Evolutionary conservation across 2,888 invertebrate species (phyloP).

Genomic region (Petrophora chlorosata): DNA sequence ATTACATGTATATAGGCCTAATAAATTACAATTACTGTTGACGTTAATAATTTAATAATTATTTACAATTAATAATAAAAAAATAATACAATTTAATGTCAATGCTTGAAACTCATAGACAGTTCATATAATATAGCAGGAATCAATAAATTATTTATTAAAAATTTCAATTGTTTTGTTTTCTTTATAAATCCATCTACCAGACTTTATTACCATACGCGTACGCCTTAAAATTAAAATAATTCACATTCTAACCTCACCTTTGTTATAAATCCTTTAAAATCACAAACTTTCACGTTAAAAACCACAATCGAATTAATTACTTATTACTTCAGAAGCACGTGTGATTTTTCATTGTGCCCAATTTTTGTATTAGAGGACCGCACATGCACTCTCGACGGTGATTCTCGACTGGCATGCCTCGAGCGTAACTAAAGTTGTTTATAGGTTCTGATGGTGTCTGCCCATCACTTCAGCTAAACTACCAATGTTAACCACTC

Average conservation of each 20-base stretch:
- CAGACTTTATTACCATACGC: too few relatives aligned
- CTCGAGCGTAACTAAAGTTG: slow-evolving; percentile 32
- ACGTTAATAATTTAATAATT: too few relatives aligned
- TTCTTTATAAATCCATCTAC: too few relatives aligned
- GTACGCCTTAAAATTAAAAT: not conserved
- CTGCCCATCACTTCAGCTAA: slow-evolving; percentile 26
- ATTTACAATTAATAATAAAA: too few relatives aligned
- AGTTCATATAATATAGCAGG: too few relatives aligned
- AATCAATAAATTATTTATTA: too few relatives aligned
- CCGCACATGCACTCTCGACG: slow-evolving; percentile 27
- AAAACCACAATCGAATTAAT: slow-evolving; percentile 22
- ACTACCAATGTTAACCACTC: slow-evolving; percentile 3
- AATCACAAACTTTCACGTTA: slow-evolving; percentile 16
- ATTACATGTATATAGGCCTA: too few relatives aligned
- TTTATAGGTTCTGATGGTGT: slow-evolving; percentile 36
- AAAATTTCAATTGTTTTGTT: not conserved
- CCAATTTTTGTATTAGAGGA: slow-evolving; percentile 16
- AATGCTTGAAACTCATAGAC: too few relatives aligned
- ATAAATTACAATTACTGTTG: too few relatives aligned
- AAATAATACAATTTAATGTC: too few relatives aligned
- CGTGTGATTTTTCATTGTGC: slow-evolving; percentile 38
- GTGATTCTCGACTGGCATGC: slow-evolving; percentile 38
- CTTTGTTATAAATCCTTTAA: slow-evolving; percentile 26
- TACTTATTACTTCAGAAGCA: slow-evolving; percentile 17
- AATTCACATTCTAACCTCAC: slow-evolving; percentile 14